A percentile compares a stretch with the other conserved stretches of the same genome.
These are phyloP conservation scores for Volucella zonaria DNA, from an alignment of 2,888 invertebrate species.

Conservation along the genomic window DNA sequence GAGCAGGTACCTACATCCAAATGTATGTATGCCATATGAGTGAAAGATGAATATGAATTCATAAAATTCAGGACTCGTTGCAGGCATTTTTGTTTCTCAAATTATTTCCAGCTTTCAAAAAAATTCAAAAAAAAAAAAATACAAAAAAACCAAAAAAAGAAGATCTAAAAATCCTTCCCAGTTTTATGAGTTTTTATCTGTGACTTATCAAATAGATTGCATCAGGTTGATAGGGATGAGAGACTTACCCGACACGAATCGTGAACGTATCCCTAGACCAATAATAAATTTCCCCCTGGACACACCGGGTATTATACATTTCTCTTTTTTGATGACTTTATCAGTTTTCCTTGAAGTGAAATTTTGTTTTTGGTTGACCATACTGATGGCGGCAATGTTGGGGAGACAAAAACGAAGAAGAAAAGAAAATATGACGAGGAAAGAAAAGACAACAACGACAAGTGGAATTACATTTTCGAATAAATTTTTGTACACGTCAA, in stretches of 20 bases:
- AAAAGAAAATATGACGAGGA: slow-evolving; percentile 45
- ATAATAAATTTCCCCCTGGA: slow-evolving; percentile 66
- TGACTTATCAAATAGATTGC: slow-evolving; percentile 71
- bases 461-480: slow-evolving; percentile 54
- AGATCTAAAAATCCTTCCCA: slow-evolving; percentile 32
- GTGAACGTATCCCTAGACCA: slow-evolving; percentile 37
- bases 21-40: slow-evolving; percentile 10
- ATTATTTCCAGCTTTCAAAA: slow-evolving; percentile 30
- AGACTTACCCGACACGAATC: slow-evolving; percentile 70
- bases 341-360: slow-evolving; percentile 65
- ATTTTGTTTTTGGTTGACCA: neutral
- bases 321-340: slow-evolving; percentile 68
- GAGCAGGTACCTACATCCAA: neutral
- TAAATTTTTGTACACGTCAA: slow-evolving; percentile 68
- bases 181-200: slow-evolving; percentile 69
- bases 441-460: slow-evolving; percentile 37
- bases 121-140: neutral
- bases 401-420: slow-evolving; percentile 17
- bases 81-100: slow-evolving; percentile 49
- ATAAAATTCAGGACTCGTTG: slow-evolving; percentile 29
- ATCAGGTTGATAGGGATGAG: slow-evolving; percentile 73
- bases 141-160: slow-evolving; percentile 9
- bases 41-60: slow-evolving; percentile 34
- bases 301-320: slow-evolving; percentile 46
- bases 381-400: neutral